Base-by-base conservation (phyloP, 2,113 vertebrate species). In the Zapornia atra region DNA sequence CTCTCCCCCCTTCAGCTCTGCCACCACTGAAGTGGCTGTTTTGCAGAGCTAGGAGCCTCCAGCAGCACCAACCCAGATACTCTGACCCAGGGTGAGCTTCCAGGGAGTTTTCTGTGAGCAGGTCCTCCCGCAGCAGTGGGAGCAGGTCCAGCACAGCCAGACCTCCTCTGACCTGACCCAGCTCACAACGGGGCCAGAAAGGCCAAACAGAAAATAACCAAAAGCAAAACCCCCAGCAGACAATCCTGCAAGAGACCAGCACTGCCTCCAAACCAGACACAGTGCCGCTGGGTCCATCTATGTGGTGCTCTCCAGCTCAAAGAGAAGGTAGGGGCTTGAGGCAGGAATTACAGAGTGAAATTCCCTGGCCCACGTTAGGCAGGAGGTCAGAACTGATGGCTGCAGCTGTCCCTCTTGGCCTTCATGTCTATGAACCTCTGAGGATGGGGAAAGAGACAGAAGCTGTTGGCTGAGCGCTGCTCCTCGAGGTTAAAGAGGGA, bases 341-440 rank as follows among this genome's bases (percentile, higher is more conserved):
- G 88, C 90, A 90, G 82, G 85, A 90, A 85, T 80, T 75, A 60
- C 29, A 44, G 66, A 59, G 59, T 86, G 82, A 88, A 88, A 76
- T 73, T 93, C 70, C 70, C 53, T 59, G 51, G 82, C 65, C 33
- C 0, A 0, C 12, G 20, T 12, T 7, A 88, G 53, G 68, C 80
- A 95, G 71, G 36, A 92, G 71, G 40, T 95, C 91, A 69, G 70
- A 60, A 78, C 59, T 40, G 51, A 87, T 19, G 42, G 63, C 44
- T 63, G 57, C 50, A 85, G 44, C 73, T 84, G 48, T 65, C 57
- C 73, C 77, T 84, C 33, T 61, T 40, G 78, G 83, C 65, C 53
- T 79, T 76, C 2, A 1, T 11, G 24, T 64, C 81, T 69, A 2
- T 0, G 5, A 89, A 79, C 9, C 46, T 34, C 15, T 4, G 44